These are phyloP conservation scores for Gobio occitaniae DNA, from an alignment of 2,797 vertebrate species.

Conservation along the genomic window DNA sequence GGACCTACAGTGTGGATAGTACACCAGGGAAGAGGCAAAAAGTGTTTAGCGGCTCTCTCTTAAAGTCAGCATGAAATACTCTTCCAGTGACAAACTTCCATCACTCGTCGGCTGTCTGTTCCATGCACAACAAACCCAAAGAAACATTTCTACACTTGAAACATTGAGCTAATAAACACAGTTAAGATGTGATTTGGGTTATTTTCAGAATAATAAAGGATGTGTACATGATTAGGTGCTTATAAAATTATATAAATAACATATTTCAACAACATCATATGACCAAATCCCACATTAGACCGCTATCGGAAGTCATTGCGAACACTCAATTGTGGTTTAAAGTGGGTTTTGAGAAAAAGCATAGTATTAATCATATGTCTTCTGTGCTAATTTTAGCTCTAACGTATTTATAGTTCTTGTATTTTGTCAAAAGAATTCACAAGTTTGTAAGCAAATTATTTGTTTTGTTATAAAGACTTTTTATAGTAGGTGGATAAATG, in stretches of 20 bases:
- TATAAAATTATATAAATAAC: not conserved
- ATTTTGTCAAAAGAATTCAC: too few species aligned
- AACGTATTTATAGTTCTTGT: too few species aligned
- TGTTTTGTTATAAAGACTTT: too few species aligned
- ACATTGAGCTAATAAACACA: too few species aligned
- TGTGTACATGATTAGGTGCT: not conserved
- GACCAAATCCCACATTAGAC: not conserved
- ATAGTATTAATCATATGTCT: not conserved
- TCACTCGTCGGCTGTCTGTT: not conserved
- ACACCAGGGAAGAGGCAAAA: conserved; percentile 13
- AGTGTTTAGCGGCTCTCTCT: not conserved
- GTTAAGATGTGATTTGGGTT: not conserved
- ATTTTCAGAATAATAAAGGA: not conserved
- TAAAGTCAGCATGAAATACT: not conserved
- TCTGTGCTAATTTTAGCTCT: too few species aligned
- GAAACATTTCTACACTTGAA: not conserved
- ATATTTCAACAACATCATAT: not conserved
- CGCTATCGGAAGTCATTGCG: not conserved
- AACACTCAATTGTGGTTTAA: not conserved
- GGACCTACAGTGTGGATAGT: conserved; percentile 24
- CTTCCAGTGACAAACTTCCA: not conserved
- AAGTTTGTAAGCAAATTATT: too few species aligned
- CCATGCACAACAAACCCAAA: not conserved
- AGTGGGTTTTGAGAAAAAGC: not conserved
- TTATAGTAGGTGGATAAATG: not conserved